phyloP scores from a whole-genome alignment of 2,888 invertebrate species.

The Lacanobia wlatinum region DNA sequence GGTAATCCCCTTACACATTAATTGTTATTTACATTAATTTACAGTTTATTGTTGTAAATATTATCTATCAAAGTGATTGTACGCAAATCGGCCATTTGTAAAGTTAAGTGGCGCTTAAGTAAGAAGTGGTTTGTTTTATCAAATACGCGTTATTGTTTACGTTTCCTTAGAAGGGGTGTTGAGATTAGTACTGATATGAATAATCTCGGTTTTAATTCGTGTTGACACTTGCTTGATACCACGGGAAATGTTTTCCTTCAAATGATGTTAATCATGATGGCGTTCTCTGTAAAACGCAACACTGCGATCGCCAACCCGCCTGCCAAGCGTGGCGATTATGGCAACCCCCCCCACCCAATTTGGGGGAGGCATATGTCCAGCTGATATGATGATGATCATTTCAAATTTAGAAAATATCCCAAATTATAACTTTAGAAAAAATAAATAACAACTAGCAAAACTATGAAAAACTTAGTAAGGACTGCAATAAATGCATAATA shows the following conservation, averaged over 20 bases:
- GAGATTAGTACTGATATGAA: conserved; percentile 21
- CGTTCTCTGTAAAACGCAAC: too few species aligned
- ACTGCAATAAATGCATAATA: neutral
- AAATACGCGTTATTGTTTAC: conserved; percentile 17
- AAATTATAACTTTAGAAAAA: too few species aligned
- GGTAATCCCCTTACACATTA: conserved; percentile 66
- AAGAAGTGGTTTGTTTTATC: conserved; percentile 51
- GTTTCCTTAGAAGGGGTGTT: conserved; percentile 54
- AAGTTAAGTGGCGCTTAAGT: conserved; percentile 48
- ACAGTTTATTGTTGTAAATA: conserved; percentile 21
- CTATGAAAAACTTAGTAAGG: too few species aligned
- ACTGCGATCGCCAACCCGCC: too few species aligned
- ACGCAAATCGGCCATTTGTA: conserved; percentile 40
- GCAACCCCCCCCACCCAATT: too few species aligned
- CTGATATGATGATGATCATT: too few species aligned
- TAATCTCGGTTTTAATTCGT: neutral
- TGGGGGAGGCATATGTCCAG: too few species aligned
- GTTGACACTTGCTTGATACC: neutral
- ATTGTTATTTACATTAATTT: conserved; percentile 34
- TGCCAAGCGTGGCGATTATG: too few species aligned
- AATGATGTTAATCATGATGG: too few species aligned
- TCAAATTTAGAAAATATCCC: too few species aligned
- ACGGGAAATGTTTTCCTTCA: too few species aligned
- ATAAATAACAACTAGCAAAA: too few species aligned
- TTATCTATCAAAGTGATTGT: conserved; percentile 32